Evolutionary conservation across 1,140 invertebrate genomes (phyloP).

Genomic region (Papilio helenus): DNA sequence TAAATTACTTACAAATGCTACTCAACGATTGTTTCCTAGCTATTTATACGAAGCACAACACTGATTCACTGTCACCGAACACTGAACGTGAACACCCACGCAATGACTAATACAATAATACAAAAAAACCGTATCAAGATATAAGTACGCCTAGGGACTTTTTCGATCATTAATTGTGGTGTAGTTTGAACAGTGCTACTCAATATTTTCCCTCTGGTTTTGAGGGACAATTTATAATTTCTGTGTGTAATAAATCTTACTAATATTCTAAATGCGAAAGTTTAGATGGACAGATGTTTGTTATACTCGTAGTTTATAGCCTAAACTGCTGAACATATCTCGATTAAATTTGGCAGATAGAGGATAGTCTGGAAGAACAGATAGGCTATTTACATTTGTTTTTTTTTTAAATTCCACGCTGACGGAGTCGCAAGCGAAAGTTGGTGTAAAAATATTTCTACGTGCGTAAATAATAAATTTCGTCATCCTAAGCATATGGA

Average conservation of each 20-base stretch:
- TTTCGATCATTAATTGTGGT: neutral
- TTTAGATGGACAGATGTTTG: no score
- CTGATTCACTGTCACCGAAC: constrained; percentile 47
- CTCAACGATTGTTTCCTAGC: constrained; percentile 44
- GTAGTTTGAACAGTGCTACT: no score
- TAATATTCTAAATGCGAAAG: no score
- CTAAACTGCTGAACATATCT: no score
- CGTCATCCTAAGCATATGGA: neutral
- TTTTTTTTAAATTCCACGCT: no score
- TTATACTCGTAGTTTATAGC: no score
- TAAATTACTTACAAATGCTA: neutral
- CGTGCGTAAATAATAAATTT: neutral
- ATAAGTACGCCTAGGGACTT: neutral
- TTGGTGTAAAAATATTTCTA: neutral
- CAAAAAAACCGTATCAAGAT: neutral
- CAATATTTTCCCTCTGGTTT: no score
- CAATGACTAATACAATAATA: constrained; percentile 4
- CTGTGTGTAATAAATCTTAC: no score
- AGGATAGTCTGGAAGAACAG: no score
- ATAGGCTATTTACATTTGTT: no score
- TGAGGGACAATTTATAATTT: no score
- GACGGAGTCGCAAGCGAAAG: neutral
- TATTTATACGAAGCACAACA: constrained; percentile 45
- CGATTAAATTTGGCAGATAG: no score
- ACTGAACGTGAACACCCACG: constrained; percentile 8